Evolutionary conservation across 2,113 vertebrate species (phyloP), one percentile per base, ranked within the genome.

Genomic region (Dendrocopos noguchii): DNA sequence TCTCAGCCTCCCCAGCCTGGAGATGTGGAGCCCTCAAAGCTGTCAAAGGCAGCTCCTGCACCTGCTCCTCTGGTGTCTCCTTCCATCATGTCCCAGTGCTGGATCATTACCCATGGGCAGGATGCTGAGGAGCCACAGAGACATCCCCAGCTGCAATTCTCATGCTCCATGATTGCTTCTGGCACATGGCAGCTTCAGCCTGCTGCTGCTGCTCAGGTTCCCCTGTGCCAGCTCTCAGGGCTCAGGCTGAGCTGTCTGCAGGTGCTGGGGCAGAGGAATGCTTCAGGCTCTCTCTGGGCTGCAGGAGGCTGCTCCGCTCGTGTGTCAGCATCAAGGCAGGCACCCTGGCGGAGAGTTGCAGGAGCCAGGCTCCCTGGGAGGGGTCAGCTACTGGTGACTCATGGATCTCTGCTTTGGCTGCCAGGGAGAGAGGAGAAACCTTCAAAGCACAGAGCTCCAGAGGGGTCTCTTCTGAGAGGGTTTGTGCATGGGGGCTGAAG

Each of bases 81-180:
- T 77, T 33, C 33, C 57, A 0, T 60, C 15, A 10, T 19, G 17
- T 72, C 68, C 64, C 61, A 25, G 50, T 17, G 82, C 81, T 63
- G 75, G 53, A 31, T 87, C 74, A 47, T 80, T 70, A 60, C 39
- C 74, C 2, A 1, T 29, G 29, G 60, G 14, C 0, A 0, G 0
- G 61, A 39, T 19, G 64, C 60, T 59, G 93, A n/a, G 59, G 52
- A 77, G 46, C n/a, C 42, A 4, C 46, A 42, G 47, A 19, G 50
- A 44, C 12, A 2, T 73, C 91, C 59, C 70, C 84, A 81, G 64
- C 79, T 68, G 82, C 56, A 70, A 66, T 85, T 82, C 33, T 67
- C 9, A 0, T 39, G 68, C 81, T 70, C 15, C 17, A 1, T 28
- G 53, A 36, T 67, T 31, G 3, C 61, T 70, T 73, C 9, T 17